phyloP scores from a whole-genome alignment of 2,113 vertebrate species.

The Dipodomys spectabilis region DNA sequence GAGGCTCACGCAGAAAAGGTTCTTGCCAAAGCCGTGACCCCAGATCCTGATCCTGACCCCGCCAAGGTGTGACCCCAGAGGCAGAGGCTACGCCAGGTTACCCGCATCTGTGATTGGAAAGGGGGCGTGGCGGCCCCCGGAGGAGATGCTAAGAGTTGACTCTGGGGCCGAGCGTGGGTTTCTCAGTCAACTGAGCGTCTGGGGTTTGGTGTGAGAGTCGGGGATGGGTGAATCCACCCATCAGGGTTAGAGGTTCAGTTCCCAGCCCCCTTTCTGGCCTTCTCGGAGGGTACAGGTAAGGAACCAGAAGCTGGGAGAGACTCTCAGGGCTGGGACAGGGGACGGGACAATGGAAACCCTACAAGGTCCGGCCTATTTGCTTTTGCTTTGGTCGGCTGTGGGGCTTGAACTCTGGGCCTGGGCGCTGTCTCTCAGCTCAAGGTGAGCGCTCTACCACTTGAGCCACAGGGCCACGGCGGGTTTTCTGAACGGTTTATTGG shows the following conservation, averaged over 20 bases:
- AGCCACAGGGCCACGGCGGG: no score
- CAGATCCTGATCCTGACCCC: not conserved
- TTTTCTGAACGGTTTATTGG: no score
- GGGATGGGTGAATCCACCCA: not conserved
- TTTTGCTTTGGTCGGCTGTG: no score
- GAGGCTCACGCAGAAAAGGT: not conserved
- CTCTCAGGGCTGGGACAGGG: no score
- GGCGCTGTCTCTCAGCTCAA: no score
- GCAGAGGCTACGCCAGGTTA: accelerated
- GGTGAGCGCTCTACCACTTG: no score
- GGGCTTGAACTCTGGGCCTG: no score
- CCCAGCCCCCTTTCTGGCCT: no score
- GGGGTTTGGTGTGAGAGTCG: not conserved
- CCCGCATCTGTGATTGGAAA: no score
- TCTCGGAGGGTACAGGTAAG: not conserved
- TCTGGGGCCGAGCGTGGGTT: conserved; percentile 38
- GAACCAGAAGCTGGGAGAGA: no score
- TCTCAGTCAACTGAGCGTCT: not conserved
- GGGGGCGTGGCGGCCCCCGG: not conserved
- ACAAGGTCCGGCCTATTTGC: not conserved
- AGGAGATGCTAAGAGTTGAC: not conserved
- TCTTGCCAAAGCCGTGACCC: not conserved
- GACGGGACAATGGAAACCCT: not conserved
- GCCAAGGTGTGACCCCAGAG: not conserved
- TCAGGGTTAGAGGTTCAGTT: not conserved